Conservation (phyloP, 2,888 invertebrate genomes). For the Rapana venosa region DNA sequence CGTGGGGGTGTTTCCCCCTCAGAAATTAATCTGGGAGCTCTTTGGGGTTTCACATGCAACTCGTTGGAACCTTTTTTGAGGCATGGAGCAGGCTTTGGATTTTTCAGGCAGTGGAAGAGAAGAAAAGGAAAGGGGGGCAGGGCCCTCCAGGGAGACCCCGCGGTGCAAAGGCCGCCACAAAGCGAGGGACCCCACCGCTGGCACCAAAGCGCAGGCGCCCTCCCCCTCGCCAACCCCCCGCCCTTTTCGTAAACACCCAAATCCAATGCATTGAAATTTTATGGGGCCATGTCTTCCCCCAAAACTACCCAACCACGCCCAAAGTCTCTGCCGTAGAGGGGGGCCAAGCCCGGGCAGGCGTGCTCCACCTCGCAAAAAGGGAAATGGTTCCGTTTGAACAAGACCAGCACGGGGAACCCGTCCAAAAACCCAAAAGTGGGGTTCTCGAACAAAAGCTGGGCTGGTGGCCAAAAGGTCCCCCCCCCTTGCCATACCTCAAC, state of each 20-base stretch:
- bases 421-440: not conserved
- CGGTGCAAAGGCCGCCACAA: constrained; percentile 50
- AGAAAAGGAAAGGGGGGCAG: constrained; percentile 48
- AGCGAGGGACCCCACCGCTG: constrained; percentile 1
- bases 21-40: constrained; percentile 43
- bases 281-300: constrained; percentile 57
- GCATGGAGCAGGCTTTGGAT: constrained; percentile 64
- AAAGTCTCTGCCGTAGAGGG: too few relatives aligned
- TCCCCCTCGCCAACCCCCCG: constrained; percentile 43
- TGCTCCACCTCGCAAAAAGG: constrained; percentile 58
- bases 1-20: not conserved
- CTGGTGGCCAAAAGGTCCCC: not conserved
- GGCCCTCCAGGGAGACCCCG: constrained; percentile 54
- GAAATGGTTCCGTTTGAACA: constrained; percentile 64
- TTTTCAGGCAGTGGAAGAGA: constrained; percentile 60
- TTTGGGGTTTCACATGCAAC: constrained; percentile 29
- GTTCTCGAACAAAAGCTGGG: not conserved
- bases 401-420: constrained; percentile 53
- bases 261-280: constrained; percentile 53
- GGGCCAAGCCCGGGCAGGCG: constrained; percentile 55
- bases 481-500: constrained; percentile 59
- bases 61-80: constrained; percentile 54
- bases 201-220: constrained; percentile 22
- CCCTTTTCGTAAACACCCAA: constrained; percentile 45
- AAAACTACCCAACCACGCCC: constrained; percentile 52